Base-by-base conservation (phyloP, 2,888 invertebrate species). In the Apodemia zela region DNA sequence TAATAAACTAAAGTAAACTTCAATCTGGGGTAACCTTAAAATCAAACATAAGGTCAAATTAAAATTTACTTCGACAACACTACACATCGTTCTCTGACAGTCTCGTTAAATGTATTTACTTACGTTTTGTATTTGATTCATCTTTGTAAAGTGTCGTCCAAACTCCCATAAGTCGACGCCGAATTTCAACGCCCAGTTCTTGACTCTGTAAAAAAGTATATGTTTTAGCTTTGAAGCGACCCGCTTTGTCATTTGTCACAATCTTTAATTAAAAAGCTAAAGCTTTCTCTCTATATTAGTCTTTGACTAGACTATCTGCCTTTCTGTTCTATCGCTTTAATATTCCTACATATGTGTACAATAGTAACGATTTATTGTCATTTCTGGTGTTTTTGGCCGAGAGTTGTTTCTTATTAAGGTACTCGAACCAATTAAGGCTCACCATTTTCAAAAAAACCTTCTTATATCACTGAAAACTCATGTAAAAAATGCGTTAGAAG, bases 141-240 rank as follows among this genome's bases (percentile, higher is more conserved):
- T 96, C 93, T 96, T 96, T 18, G 97, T 97, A 82, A 96, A 95
- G 86, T 96, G 96, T 79, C 95, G 93, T 68, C 97, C 97, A 76
- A 96, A 97, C 87, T 97, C 96, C 97, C 97, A 97, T 71, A 97
- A 92, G 88, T 97, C 97, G 71, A 97, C 96, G 74, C 97, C 97
- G 80, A 97, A 97, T 89, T 97, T 96, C 69, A 97, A 89, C 71
- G 97, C 97, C 97, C 97, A 97, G 85, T 97, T 97, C 86, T 96
- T 96, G 72, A 97, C 97, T 93, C 97, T 97, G 94, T 66, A 95
- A 95, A 79, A 84, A 85, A 78, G 73, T 54, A 54, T 45, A n/a
- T 45, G 2, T n/a, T 45, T 45, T 45, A 45, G 15, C 7, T 45
- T 45, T 45, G n/a, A 45, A 45, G n/a, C n/a, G 45, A n/a, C 1